Percentiles rank a stretch among this genome's conserved stretches.
Evolutionary conservation across 1,140 invertebrate species (phyloP).

Genomic region (Aporrectodea caliginosa): DNA sequence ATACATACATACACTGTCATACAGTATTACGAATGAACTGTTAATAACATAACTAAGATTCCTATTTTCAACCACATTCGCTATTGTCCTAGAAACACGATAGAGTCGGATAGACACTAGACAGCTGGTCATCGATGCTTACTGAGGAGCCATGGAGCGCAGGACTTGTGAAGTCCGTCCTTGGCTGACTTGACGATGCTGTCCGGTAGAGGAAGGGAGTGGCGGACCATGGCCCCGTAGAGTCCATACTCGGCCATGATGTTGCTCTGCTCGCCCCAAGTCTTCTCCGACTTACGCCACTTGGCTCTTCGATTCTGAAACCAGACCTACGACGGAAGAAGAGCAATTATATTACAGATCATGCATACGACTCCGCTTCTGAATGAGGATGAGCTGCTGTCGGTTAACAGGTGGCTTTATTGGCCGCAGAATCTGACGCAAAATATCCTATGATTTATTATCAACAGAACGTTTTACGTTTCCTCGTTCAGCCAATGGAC

Average conservation of each 20-base stretch:
- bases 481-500: neutral
- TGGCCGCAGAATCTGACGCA: no score
- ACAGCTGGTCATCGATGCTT: constrained; percentile 44
- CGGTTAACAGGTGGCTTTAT: no score
- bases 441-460: no score
- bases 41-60: neutral
- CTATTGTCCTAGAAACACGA: neutral
- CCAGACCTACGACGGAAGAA: constrained; percentile 75
- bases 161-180: constrained; percentile 71
- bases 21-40: no score
- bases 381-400: no score
- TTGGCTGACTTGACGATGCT: constrained; percentile 70
- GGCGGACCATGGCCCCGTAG: constrained; percentile 97
- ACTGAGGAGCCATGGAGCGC: constrained; percentile 98
- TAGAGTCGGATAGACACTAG: no score
- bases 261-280: constrained; percentile 89
- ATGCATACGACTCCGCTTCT: no score
- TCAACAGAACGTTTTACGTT: neutral
- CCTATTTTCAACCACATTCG: neutral
- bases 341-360: neutral
- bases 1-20: no score
- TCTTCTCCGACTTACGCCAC: constrained; percentile 99
- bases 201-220: constrained; percentile 93
- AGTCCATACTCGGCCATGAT: constrained; percentile 99
- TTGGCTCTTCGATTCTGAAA: constrained; percentile 97